Evolutionary conservation across 2,888 invertebrate genomes (phyloP).

Genomic region (Campoletis raptor): DNA sequence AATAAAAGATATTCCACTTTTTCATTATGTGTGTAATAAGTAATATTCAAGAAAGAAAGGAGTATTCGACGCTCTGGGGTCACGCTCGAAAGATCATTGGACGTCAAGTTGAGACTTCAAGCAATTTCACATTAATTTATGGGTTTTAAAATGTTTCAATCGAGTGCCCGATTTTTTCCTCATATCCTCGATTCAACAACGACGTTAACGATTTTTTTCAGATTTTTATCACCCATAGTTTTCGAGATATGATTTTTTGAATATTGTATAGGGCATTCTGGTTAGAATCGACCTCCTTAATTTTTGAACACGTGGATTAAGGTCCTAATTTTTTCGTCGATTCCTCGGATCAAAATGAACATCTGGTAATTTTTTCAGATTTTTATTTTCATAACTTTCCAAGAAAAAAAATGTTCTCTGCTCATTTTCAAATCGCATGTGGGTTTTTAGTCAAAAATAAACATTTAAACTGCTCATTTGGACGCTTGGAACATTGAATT

Average conservation of each 20-base stretch:
- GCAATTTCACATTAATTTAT: background rate
- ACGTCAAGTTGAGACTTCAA: background rate
- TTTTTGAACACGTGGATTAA: background rate
- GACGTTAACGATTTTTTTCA: no score
- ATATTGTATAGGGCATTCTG: no score
- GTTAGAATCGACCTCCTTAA: no score
- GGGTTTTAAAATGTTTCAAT: background rate
- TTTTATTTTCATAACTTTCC: background rate
- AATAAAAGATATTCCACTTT: slow-evolving; percentile 34
- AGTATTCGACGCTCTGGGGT: slow-evolving; percentile 23
- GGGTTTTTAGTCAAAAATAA: background rate
- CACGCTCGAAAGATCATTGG: slow-evolving; percentile 47
- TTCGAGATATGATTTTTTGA: no score
- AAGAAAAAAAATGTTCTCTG: background rate
- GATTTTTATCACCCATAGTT: no score
- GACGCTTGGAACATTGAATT: background rate
- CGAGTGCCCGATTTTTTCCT: no score
- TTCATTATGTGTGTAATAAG: background rate
- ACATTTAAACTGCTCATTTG: background rate
- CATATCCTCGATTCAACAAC: no score
- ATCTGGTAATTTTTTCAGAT: background rate
- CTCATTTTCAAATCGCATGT: background rate
- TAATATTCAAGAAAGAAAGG: slow-evolving; percentile 22
- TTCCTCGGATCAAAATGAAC: background rate
- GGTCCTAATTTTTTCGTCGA: background rate